These are phyloP conservation scores for Drosophila baimaii DNA, from an alignment of 1,140 invertebrate genomes.

Conservation along the genomic window DNA sequence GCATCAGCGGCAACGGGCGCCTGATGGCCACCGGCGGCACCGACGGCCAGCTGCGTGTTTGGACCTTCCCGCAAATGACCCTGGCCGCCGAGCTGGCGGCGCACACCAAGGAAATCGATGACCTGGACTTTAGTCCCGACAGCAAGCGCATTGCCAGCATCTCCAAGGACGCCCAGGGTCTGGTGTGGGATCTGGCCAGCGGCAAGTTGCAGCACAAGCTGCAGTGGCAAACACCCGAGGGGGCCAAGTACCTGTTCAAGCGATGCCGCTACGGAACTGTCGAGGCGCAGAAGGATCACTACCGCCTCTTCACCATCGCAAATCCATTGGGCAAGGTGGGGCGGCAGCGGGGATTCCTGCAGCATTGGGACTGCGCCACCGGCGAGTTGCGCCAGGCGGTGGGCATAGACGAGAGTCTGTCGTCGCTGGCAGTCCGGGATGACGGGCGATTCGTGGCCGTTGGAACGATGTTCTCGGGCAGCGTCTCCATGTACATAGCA, in stretches of 20 bases:
- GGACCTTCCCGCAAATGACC: conserved; percentile 93
- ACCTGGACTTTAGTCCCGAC: conserved; percentile 94
- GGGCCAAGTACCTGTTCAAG: conserved; percentile 92
- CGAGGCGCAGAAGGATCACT: conserved; percentile 87
- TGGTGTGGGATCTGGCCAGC: conserved; percentile 89
- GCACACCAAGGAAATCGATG: conserved; percentile 94
- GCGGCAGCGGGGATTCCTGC: conserved; percentile 89
- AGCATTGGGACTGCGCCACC: conserved; percentile 88
- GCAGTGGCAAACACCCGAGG: conserved; percentile 89
- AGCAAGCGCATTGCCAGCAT: conserved; percentile 92
- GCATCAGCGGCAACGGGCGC: conserved; percentile 90
- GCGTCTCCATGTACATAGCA: conserved; percentile 94
- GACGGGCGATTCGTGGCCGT: conserved; percentile 96
- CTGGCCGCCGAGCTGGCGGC: conserved; percentile 88
- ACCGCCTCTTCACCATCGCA: conserved; percentile 91
- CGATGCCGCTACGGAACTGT: conserved; percentile 91
- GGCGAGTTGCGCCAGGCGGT: conserved; percentile 86
- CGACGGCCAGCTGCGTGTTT: conserved; percentile 94
- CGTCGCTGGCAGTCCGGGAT: conserved; percentile 94
- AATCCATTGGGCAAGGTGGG: conserved; percentile 90
- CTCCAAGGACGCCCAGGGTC: conserved; percentile 93
- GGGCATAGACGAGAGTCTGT: conserved; percentile 90
- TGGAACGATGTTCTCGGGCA: conserved; percentile 96
- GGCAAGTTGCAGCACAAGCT: conserved; percentile 86
- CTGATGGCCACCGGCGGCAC: conserved; percentile 95